Conservation (phyloP, 1,140 invertebrate genomes). For the Drosophila arizonae region DNA sequence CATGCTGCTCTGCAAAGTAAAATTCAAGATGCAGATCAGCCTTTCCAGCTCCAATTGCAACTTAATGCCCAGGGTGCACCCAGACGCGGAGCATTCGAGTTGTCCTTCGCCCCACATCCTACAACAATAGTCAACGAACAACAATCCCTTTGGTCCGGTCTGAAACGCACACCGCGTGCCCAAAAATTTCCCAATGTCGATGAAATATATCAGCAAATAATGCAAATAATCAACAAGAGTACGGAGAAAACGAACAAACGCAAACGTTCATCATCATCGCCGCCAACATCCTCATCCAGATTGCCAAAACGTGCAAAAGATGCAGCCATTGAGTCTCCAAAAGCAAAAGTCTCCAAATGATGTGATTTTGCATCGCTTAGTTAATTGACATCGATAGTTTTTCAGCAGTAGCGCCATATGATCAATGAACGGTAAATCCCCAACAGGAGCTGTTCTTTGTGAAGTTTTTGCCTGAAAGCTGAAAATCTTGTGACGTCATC, state of each 20-base stretch:
- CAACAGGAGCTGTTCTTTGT: conserved; percentile 26
- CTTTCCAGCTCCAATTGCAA: conserved; percentile 57
- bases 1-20: conserved; percentile 50
- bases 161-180: conserved; percentile 71
- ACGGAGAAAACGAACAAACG: conserved; percentile 4
- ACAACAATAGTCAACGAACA: conserved; percentile 31
- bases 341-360: not conserved
- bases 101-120: conserved; percentile 42
- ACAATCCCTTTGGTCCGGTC: conserved; percentile 63
- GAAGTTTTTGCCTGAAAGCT: conserved; percentile 29
- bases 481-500: not conserved
- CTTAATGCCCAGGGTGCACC: conserved; percentile 63
- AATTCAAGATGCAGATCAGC: conserved; percentile 18
- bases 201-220: conserved; percentile 40
- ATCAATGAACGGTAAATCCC: conserved; percentile 41
- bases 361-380: not conserved
- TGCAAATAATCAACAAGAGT: conserved; percentile 2
- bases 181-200: conserved; percentile 67
- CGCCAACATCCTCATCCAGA: conserved; percentile 1
- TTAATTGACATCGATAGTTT: not conserved
- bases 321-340: not conserved
- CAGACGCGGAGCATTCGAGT: conserved; percentile 68
- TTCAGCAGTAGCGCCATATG: conserved; percentile 35
- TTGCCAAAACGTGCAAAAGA: conserved; percentile 7
- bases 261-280: not conserved